These are phyloP conservation scores for Enteromius treurensis DNA, from an alignment of 2,797 vertebrate species.

Conservation along the genomic window DNA sequence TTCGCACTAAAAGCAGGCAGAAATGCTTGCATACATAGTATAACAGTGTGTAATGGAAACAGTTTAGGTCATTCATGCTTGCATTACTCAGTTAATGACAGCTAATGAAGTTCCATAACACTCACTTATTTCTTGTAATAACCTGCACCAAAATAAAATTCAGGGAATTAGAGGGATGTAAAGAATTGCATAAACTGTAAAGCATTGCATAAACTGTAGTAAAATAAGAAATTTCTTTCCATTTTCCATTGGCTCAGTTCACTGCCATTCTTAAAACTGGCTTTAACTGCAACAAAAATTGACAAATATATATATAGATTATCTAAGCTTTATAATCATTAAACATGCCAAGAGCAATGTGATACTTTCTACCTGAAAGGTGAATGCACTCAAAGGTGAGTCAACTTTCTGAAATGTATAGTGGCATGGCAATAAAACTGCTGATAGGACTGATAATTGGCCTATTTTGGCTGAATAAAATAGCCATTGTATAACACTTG, in stretches of 20 bases:
- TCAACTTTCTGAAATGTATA: neutral
- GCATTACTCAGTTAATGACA: slow-evolving; percentile 8
- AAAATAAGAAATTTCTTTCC: neutral
- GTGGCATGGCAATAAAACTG: neutral
- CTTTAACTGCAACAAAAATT: neutral
- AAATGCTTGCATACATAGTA: neutral
- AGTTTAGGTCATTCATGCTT: slow-evolving; percentile 20
- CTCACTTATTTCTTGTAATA: slow-evolving; percentile 31
- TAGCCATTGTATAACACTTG: neutral
- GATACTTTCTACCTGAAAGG: neutral
- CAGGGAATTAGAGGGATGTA: neutral
- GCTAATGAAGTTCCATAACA: slow-evolving; percentile 18
- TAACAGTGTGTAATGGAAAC: slow-evolving; percentile 53
- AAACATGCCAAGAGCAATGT: neutral
- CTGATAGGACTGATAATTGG: neutral
- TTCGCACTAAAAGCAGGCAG: neutral
- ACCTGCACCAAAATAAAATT: neutral
- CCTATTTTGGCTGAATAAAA: neutral
- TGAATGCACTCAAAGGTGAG: neutral
- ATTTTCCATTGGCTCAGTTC: neutral
- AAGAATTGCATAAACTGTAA: slow-evolving; percentile 7
- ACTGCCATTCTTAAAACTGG: neutral
- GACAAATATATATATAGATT: neutral
- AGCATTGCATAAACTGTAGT: neutral
- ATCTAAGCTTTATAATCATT: neutral